Base-by-base conservation (phyloP, 2,113 vertebrate genomes). In the Lamprologus lemairii region DNA sequence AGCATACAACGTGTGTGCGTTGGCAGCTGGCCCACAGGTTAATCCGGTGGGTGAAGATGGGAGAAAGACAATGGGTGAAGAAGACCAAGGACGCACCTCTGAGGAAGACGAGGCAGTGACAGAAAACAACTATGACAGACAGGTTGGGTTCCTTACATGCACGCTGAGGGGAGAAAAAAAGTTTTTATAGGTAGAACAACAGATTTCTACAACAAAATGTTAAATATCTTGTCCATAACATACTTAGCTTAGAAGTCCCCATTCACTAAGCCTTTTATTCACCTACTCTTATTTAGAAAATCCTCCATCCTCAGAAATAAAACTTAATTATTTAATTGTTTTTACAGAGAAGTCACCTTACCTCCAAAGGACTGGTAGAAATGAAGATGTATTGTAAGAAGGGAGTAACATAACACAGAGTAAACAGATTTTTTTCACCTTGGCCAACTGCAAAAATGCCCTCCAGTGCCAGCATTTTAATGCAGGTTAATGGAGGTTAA, bases 41-140 rank as follows among this genome's bases (percentile, higher is more conserved):
- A 47, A 23, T 26, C 73, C 53, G 14, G 78, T 5, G 13, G 79
- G 9, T 33, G 78, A 91, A 11, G 40, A 14, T 28, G 28, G 16
- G 9, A 37, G 81, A 94, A 96, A 88, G 90, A 93, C 7, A 2
- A 94, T 57, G 88, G 94, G 1, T 91, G 97, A 98, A 2, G 98
- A 98, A 57, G 98, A 98, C 80, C 96, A 96, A 37, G 95, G 93
- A 21, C 96, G 95, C 17, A 98, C 97, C 88, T 98, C 98, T 2
- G 98, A 97, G 85, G 98, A 98, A 1, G 97, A 98, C 0, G 97
- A 97, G 3, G 93, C 93, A 65, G 89, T 60, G 0, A 86, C 87
- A 33, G 97, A 97, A 63, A 31, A 94, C 88, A 96, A 88, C 71
- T 94, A 97, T 80, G 84, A 95, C 65, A 95, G 94, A 90, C 97